Evolutionary conservation across 2,113 vertebrate species (phyloP), one percentile per base, ranked within the genome.

Genomic region (Hyla sarda): DNA sequence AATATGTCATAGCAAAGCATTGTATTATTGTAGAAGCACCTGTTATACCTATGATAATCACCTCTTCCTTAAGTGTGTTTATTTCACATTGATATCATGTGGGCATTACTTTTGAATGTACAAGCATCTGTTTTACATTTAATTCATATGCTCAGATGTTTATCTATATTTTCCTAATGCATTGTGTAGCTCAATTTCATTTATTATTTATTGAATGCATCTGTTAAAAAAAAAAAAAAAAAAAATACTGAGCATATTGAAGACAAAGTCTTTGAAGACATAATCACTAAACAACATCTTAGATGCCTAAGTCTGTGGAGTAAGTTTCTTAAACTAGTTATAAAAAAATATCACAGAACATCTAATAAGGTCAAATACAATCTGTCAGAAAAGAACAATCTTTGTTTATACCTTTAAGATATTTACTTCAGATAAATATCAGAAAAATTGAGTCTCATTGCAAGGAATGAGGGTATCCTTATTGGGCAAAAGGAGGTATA

Each of bases 111-210:
- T 88, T 86, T 80, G 90, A 91, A 89, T 48, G 34, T 67, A 82
- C 90, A 90, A 87, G 56, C 87, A 89, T 86, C 89, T 92, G 89
- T 82, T 92, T 91, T 87, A 67, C 87, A 90, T 89, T 90, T 88
- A 90, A 88, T 89, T 86, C 87, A 67, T 88, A 65, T 87, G 87
- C 82, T 89, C 67, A 77, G 77, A 54, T 90, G 89, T 84, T 89
- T 87, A 11, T 41, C 78, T 82, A 47, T 45, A 82, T 84, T 89
- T 71, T 12, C 25, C 82, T 88, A 89, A 88, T 58, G 19, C 9
- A 21, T 79, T 84, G 76, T 86, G n/a, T 72, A 87, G 54, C 60
- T 30, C 9, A 17, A 54, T 87, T 91, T 87, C 10, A 87, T 89
- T 88, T 77, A 72, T 88, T 89, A 91, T 89, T 91, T 90, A 89